Evolutionary conservation across 2,797 vertebrate genomes (phyloP).

Genomic region (Eutrigla gurnardus): DNA sequence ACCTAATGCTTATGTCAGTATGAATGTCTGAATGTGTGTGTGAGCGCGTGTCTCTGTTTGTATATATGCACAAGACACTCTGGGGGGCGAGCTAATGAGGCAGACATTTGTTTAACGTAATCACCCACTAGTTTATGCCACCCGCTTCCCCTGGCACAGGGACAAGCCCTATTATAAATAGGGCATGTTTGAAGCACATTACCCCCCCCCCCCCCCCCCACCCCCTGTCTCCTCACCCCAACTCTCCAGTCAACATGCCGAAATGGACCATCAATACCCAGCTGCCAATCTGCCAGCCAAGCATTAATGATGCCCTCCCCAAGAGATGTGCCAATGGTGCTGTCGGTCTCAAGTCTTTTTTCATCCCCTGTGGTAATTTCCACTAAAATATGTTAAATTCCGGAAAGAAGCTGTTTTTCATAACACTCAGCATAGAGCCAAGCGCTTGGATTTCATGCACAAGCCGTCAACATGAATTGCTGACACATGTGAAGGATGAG

Average conservation of each 20-base stretch:
- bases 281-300: conserved; percentile 58
- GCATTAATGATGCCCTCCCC: conserved; percentile 67
- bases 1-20: conserved; percentile 66
- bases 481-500: conserved; percentile 43
- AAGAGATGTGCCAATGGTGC: conserved; percentile 34
- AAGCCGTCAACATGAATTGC: conserved; percentile 47
- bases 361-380: conserved; percentile 36
- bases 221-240: conserved; percentile 7
- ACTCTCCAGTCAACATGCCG: conserved; percentile 43
- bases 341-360: conserved; percentile 26
- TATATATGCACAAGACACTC: conserved; percentile 59
- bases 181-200: conserved; percentile 68
- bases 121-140: conserved; percentile 72
- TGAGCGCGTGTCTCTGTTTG: conserved; percentile 53
- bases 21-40: conserved; percentile 46
- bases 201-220: conserved; percentile 22
- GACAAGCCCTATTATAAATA: conserved; percentile 63
- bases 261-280: conserved; percentile 54
- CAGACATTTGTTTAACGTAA: conserved; percentile 79
- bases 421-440: conserved; percentile 38
- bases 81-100: conserved; percentile 72
- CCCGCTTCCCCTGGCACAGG: conserved; percentile 64
- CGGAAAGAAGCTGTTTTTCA: conserved; percentile 43
- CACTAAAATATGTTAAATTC: conserved; percentile 47
- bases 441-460: conserved; percentile 43